phyloP scores from a whole-genome alignment of 2,113 vertebrate species.

The Mellivora capensis region DNA sequence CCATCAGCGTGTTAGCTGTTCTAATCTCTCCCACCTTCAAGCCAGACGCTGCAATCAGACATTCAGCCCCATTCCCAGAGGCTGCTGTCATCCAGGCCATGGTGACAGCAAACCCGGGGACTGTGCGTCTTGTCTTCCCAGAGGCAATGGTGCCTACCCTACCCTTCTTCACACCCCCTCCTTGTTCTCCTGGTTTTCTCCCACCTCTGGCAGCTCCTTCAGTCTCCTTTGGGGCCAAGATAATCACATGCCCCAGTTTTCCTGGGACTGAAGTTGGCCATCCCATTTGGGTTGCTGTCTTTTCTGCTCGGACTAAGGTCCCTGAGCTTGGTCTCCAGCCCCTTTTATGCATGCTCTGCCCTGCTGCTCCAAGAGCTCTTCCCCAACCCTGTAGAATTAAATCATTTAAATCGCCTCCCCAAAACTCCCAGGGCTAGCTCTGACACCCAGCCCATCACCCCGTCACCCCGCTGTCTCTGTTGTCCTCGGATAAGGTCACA shows the following conservation, averaged over 20 bases:
- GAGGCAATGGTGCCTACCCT: no score
- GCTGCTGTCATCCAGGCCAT: not conserved
- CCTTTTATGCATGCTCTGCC: rapidly evolving
- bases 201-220: not conserved
- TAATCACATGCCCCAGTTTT: not conserved
- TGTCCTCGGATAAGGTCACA: not conserved
- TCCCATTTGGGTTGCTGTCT: not conserved
- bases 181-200: not conserved
- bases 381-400: no score
- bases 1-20: not conserved
- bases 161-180: not conserved
- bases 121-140: not conserved
- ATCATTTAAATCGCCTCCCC: not conserved
- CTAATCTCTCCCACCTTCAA: not conserved
- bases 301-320: not conserved
- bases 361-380: not conserved
- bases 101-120: not conserved
- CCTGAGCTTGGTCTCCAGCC: not conserved
- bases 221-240: not conserved
- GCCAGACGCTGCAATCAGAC: not conserved
- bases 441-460: not conserved
- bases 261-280: rapidly evolving
- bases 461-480: rapidly evolving
- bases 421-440: not conserved
- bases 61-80: not conserved